These are phyloP conservation scores for Himalopsyche anomala DNA, from an alignment of 2,888 invertebrate species.

Conservation along the genomic window DNA sequence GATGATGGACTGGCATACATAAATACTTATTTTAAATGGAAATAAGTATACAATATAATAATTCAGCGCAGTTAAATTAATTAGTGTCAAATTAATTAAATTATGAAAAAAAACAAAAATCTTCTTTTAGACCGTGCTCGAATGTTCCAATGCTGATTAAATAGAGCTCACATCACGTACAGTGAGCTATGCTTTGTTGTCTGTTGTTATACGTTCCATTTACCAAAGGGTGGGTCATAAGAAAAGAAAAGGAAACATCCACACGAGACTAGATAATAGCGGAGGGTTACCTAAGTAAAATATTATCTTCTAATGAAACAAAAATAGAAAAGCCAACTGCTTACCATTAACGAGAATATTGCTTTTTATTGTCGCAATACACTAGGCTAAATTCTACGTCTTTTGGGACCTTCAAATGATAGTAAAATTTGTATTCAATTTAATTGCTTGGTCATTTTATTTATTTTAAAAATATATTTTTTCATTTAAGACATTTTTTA, in stretches of 20 bases:
- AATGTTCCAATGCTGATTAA: background rate
- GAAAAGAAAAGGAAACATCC: conserved; percentile 4
- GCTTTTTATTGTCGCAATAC: background rate
- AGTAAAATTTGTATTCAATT: too few species aligned
- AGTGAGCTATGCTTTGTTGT: background rate
- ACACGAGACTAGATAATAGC: conserved; percentile 20
- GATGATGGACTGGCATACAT: too few species aligned
- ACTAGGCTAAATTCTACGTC: background rate
- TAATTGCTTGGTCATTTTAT: too few species aligned
- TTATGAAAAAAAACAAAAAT: too few species aligned
- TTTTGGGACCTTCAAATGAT: too few species aligned
- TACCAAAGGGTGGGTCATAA: conserved; percentile 26
- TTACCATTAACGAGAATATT: conserved; percentile 22
- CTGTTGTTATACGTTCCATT: background rate
- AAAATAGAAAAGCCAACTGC: conserved; percentile 26
- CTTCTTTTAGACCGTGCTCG: too few species aligned
- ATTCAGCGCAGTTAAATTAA: too few species aligned
- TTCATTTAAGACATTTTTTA: too few species aligned
- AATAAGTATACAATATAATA: too few species aligned
- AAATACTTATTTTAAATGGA: too few species aligned
- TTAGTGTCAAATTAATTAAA: too few species aligned
- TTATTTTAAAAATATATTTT: too few species aligned
- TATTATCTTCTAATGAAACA: conserved; percentile 34
- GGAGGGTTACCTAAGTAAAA: conserved; percentile 4
- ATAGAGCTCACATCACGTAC: background rate